Evolutionary conservation across 2,888 invertebrate species (phyloP).

Genomic region (Buathra laborator): DNA sequence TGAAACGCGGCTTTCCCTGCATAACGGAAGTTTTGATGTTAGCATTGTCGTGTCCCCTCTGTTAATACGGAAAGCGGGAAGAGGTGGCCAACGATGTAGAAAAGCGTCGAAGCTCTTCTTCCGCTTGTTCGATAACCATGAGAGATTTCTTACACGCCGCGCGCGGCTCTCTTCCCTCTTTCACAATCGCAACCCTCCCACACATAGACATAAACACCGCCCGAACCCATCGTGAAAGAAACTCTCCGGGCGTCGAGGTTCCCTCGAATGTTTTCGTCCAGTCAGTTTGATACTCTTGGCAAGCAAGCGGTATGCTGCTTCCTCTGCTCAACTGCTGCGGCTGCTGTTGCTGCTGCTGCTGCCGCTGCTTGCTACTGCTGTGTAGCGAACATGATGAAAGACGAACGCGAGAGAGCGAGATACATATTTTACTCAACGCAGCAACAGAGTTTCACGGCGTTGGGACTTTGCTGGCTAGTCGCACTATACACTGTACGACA

Average conservation of each 20-base stretch:
- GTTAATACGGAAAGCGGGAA: constrained; percentile 19
- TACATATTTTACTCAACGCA: constrained; percentile 57
- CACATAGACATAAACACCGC: not conserved
- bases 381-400: constrained; percentile 23
- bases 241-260: constrained; percentile 5
- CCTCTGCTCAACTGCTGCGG: constrained; percentile 18
- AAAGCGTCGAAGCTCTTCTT: constrained; percentile 34
- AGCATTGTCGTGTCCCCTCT: constrained; percentile 17
- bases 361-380: constrained; percentile 11
- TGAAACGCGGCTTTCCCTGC: constrained; percentile 21
- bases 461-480: constrained; percentile 56
- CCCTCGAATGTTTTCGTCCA: constrained; percentile 22
- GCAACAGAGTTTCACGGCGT: constrained; percentile 63
- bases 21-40: not conserved
- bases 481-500: constrained; percentile 45
- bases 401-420: constrained; percentile 44
- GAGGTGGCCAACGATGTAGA: constrained; percentile 1
- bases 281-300: constrained; percentile 23
- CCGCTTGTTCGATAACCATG: constrained; percentile 61
- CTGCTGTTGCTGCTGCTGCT: not conserved
- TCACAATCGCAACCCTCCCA: constrained; percentile 18
- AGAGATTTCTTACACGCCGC: not conserved
- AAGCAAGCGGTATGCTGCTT: constrained; percentile 12
- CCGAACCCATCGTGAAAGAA: not conserved
- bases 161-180: constrained; percentile 3